Evolutionary conservation across 2,888 invertebrate species (phyloP), one percentile per base, ranked within the genome.

Genomic region (Tinea pellionella): DNA sequence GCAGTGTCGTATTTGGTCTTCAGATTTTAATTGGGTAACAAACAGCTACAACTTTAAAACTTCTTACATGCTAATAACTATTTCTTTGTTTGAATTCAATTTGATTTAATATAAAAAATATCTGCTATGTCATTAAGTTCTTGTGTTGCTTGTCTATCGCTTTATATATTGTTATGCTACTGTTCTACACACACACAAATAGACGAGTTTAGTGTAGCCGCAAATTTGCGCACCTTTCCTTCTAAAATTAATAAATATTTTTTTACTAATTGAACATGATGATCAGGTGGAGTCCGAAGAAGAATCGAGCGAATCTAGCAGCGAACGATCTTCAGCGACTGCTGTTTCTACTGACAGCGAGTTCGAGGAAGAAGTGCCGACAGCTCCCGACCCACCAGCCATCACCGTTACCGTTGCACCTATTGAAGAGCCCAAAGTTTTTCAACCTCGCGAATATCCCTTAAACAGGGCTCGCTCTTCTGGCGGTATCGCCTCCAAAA

Each of bases 311-410:
- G 90, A 92, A 68, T 90, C 93, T 63, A 90, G 92, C 65, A 91
- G 92, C 65, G 91, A 92, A 65, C 92, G 93, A 66, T 96, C 96
- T 68, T 96, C 95, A 7, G 96, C 95, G 1, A 96, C 96, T 0
- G 96, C 96, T 88, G 96, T 96, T 67, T 96, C 96, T 57, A 96
- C 96, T 0, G 96, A 96, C 82, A 96, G 96, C 24, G 96, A 96
- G 82, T 96, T 96, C 72, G 96, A 95, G 65, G 95, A 96, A 70
- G 93, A 92, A 60, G 78, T 86, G 47, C 90, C 90, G 0, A 93
- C 93, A 18, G 91, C 91, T 0, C 90, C 92, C 60, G 91, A 92
- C 64, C 90, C 93, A 24, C 96, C 95, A 11, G 91, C 93, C 65
- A 94, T 95, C 61, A 89, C 93, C 13, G 93, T 93, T 64, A 92